A percentile compares a stretch with the other conserved stretches of the same genome.
These are phyloP conservation scores for Lordiphosa collinella DNA, from an alignment of 1,140 invertebrate genomes.

Conservation along the genomic window DNA sequence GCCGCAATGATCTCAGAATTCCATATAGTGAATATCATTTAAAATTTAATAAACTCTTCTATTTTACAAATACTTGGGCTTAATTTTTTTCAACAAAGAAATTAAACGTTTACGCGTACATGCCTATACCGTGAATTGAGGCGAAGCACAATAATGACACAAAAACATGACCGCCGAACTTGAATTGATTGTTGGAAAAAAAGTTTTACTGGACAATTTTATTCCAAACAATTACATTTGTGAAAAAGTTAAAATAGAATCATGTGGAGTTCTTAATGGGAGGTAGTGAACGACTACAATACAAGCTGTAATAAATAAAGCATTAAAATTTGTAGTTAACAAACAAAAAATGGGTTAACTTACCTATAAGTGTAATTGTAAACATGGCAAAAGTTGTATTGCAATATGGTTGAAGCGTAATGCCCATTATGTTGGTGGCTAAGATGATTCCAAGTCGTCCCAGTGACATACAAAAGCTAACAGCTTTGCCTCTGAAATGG, in stretches of 20 bases:
- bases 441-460: conserved; percentile 82
- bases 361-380: conserved; percentile 52
- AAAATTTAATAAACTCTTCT: no score
- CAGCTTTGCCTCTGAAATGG: conserved; percentile 82
- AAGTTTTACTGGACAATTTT: no score
- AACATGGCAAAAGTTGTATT: conserved; percentile 79
- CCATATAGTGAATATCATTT: no score
- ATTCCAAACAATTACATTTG: background rate
- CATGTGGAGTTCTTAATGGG: conserved; percentile 47
- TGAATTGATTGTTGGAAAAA: no score
- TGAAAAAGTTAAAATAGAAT: background rate
- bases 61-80: no score
- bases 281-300: conserved; percentile 45
- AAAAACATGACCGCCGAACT: no score
- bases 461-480: conserved; percentile 82
- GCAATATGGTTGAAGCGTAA: conserved; percentile 81
- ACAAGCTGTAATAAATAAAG: conserved; percentile 46
- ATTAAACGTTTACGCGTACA: no score
- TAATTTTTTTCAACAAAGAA: no score
- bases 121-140: no score
- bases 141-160: no score
- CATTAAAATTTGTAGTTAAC: background rate
- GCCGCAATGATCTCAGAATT: no score
- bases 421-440: conserved; percentile 81
- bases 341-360: background rate